Evolutionary conservation across 2,113 vertebrate species (phyloP).

Genomic region (Hylia prasina): DNA sequence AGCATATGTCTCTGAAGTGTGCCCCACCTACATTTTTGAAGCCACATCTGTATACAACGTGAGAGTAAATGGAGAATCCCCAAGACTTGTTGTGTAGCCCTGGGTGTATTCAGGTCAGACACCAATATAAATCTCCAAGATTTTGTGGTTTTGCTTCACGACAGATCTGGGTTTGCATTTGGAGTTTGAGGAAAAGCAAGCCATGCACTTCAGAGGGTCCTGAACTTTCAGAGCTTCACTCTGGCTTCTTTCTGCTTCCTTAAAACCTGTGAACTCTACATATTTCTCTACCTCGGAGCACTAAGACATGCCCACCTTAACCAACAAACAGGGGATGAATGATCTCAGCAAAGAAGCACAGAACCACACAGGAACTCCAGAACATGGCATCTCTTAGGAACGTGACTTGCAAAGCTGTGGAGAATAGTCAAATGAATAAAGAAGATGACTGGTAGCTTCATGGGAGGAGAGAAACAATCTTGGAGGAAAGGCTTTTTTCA

Average conservation of each 20-base stretch:
- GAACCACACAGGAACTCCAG: not conserved
- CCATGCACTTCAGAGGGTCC: not conserved
- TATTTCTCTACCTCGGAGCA: not conserved
- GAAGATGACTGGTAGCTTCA: not conserved
- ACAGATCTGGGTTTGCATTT: not conserved
- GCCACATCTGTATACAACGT: not conserved
- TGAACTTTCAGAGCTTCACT: not conserved
- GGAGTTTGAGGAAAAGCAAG: not conserved
- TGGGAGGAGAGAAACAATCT: not conserved
- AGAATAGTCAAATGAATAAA: not conserved
- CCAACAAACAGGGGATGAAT: not conserved
- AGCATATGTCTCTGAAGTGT: not conserved
- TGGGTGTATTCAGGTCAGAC: not conserved
- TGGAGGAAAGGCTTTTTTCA: not conserved
- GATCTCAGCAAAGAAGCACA: not conserved
- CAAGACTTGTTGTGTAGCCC: not conserved
- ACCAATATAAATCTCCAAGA: not conserved
- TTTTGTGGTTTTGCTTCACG: not conserved
- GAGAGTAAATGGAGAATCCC: not conserved
- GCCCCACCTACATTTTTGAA: not conserved
- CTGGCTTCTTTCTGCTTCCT: not conserved
- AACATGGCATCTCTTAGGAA: not conserved
- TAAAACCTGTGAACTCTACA: not conserved
- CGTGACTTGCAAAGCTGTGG: not conserved
- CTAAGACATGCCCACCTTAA: not conserved